Percentiles rank a stretch among this genome's conserved stretches.
Conservation (phyloP, 2,797 vertebrate species). For the Esox masquinongy region DNA sequence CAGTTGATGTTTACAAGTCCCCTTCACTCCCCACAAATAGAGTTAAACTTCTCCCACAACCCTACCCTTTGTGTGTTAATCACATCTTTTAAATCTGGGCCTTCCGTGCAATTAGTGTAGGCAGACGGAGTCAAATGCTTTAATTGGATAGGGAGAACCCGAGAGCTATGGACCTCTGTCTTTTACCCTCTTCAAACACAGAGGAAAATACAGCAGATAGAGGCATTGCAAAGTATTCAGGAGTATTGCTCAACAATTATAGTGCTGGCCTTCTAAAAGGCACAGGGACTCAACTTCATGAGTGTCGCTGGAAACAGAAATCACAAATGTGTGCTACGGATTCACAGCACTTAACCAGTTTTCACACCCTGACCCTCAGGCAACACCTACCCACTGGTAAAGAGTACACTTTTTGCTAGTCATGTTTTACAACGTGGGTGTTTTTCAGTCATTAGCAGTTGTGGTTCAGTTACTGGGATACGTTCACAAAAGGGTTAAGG, state of each 20-base stretch:
- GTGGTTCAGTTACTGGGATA: background rate
- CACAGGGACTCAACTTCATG: slow-evolving; percentile 10
- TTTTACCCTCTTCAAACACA: slow-evolving; percentile 24
- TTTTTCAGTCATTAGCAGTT: slow-evolving; percentile 4
- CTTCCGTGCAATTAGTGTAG: background rate
- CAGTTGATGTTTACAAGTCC: background rate
- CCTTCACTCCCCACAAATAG: background rate
- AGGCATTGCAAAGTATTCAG: slow-evolving; percentile 32
- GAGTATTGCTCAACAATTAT: slow-evolving; percentile 40
- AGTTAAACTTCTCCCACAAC: background rate
- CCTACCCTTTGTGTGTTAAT: background rate
- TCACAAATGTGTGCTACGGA: slow-evolving; percentile 1
- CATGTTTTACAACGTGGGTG: slow-evolving; percentile 1
- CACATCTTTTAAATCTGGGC: background rate
- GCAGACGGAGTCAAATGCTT: background rate
- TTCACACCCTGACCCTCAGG: slow-evolving; percentile 9
- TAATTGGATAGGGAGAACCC: slow-evolving; percentile 8
- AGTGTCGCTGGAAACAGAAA: background rate
- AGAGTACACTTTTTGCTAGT: background rate
- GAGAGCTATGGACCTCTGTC: slow-evolving; percentile 12
- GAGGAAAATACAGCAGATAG: slow-evolving; percentile 28
- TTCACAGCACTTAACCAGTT: background rate
- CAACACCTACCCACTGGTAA: slow-evolving; percentile 8
- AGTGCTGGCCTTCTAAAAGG: slow-evolving; percentile 34
- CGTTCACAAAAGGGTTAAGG: slow-evolving; percentile 6